Percentiles rank a stretch among this genome's conserved stretches.
Evolutionary conservation across 1,140 invertebrate genomes (phyloP).

Genomic region (Rhyzopertha dominica): DNA sequence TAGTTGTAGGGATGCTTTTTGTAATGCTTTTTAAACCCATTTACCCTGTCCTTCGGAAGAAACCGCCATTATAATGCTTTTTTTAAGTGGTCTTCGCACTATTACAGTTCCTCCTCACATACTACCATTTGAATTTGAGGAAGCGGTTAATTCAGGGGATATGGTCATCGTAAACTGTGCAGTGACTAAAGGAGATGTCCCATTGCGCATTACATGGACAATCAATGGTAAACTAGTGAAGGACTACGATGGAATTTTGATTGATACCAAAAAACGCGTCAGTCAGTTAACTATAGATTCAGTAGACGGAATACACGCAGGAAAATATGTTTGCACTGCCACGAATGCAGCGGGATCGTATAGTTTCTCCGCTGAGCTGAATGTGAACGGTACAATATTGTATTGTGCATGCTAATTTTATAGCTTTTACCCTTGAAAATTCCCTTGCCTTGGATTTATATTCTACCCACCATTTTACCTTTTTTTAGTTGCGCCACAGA

Average conservation of each 20-base stretch:
- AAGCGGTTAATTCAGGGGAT: conserved; percentile 65
- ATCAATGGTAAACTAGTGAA: conserved; percentile 50
- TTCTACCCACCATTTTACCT: conserved; percentile 1
- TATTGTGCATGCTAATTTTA: neutral
- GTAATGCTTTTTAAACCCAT: neutral
- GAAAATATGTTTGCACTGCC: conserved; percentile 61
- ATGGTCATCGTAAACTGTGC: conserved; percentile 64
- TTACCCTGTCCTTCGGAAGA: neutral
- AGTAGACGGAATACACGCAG: conserved; percentile 53
- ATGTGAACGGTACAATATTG: conserved; percentile 56
- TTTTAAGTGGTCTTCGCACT: neutral
- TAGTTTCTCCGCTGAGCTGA: conserved; percentile 56
- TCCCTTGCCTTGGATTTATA: neutral
- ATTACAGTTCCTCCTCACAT: conserved; percentile 49
- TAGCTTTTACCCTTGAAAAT: neutral
- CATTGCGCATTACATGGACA: conserved; percentile 67
- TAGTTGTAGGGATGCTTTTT: conserved; percentile 47
- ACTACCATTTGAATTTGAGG: conserved; percentile 52
- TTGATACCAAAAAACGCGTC: conserved; percentile 50
- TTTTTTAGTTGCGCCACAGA: conserved; percentile 58
- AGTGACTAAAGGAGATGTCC: conserved; percentile 70
- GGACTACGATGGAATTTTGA: conserved; percentile 39
- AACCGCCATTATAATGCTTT: neutral
- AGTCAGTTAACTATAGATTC: conserved; percentile 57
- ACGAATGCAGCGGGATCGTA: conserved; percentile 56